Percentiles rank a stretch among this genome's conserved stretches.
Conservation (phyloP, 2,888 invertebrate species). For the Chydorus sphaericus region DNA sequence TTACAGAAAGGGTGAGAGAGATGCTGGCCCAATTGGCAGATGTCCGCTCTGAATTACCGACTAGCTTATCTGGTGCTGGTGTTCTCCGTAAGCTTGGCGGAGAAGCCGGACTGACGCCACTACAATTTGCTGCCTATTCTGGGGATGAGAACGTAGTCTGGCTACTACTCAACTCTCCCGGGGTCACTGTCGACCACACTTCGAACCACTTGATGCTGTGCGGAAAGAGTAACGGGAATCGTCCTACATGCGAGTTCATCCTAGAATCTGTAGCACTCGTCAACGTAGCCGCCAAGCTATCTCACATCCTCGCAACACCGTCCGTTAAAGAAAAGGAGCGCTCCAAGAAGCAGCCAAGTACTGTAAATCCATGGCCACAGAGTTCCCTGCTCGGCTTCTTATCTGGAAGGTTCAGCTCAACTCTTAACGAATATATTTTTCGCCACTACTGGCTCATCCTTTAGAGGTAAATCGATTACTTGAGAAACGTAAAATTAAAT, state of each 20-base stretch:
- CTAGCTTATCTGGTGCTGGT: slow-evolving; percentile 24
- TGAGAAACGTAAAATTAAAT: too few relatives aligned
- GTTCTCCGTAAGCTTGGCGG: slow-evolving; percentile 63
- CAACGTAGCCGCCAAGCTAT: slow-evolving; percentile 94
- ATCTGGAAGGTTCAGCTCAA: slow-evolving; percentile 84
- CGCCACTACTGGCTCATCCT: too few relatives aligned
- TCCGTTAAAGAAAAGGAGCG: slow-evolving; percentile 95
- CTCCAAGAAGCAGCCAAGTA: slow-evolving; percentile 90
- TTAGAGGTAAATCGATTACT: too few relatives aligned
- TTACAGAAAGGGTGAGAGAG: slow-evolving; percentile 80
- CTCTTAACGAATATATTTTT: too few relatives aligned
- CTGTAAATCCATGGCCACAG: slow-evolving; percentile 96
- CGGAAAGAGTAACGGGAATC: slow-evolving; percentile 87
- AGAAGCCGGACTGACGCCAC: slow-evolving; percentile 94
- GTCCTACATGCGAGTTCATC: slow-evolving; percentile 93
- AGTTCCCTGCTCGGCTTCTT: slow-evolving; percentile 85
- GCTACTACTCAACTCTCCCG: slow-evolving; percentile 85
- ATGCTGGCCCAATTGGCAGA: slow-evolving; percentile 84
- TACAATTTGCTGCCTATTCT: slow-evolving; percentile 91
- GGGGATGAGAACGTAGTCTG: slow-evolving; percentile 97
- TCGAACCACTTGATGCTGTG: slow-evolving; percentile 91
- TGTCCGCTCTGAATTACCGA: slow-evolving; percentile 86
- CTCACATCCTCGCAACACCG: slow-evolving; percentile 72
- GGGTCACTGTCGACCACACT: slow-evolving; percentile 93
- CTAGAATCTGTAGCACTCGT: slow-evolving; percentile 98